Evolutionary conservation across 1,140 invertebrate genomes (phyloP), one percentile per base, ranked within the genome.

Genomic region (Neodiprion pinetum): DNA sequence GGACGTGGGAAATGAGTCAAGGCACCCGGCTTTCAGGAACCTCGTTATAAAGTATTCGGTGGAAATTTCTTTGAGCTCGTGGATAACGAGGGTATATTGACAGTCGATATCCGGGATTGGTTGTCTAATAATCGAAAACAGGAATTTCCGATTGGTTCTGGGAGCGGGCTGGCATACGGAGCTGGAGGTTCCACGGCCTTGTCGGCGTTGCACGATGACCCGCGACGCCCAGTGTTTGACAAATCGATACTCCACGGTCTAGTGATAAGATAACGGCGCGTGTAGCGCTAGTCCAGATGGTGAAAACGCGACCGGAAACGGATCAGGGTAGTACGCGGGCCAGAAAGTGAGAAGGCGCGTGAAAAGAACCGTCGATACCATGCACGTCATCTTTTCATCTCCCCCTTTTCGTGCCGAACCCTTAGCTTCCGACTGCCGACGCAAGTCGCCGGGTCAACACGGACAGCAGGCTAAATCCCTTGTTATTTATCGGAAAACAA

Each of bases 401-500:
- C 28, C 76, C 78, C 74, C 75, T 83, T 80, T 48, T 73, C 67
- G 78, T 78, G 23, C 11, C 10, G 9, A 2, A 7, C 17, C 48
- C 9, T 53, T 40, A 40, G 28, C 28, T 40, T 65, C 7, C 12
- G 11, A 21, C 17, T n/a, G 2, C 48, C 23, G 71, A 21, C 48
- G 48, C 50, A 71, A 11, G 49, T 72, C 61, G 14, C 9, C 49
- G 67, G 28, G 65, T n/a, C 21, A 50, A 50, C 50, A 8, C 47
- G 70, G 23, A 14, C 10, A 11, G n/a, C 28, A 28, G n/a, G 69
- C 61, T 40, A 11, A 23, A 69, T 79, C 75, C 80, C 82, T 85
- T 87, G 83, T 84, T 87, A 83, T 86, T 87, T 87, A 87, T 87
- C 87, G 86, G 86, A 87, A 87, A 87, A 87, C 86, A 86, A 87